Evolutionary conservation across 2,888 invertebrate species (phyloP), one percentile per base, ranked within the genome.

Genomic region (Monochamus alternatus): DNA sequence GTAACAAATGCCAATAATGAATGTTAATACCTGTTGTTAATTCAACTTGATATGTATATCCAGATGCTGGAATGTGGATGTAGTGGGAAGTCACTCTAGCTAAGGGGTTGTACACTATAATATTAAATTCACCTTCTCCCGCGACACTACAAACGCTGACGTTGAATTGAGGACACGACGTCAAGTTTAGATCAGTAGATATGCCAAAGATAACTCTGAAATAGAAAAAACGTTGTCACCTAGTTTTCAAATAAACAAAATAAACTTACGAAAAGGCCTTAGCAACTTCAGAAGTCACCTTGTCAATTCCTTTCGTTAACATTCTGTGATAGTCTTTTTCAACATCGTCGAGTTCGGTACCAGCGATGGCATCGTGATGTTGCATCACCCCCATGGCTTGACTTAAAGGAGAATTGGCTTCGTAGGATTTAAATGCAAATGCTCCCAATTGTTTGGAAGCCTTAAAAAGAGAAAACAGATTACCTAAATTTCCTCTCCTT

Each of bases 291-390:
- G 63, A 14, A 10, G 52, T 52, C 2, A 51, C 62, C 14, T 12
- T 52, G 3, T 62, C 47, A 38, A 95, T 77, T n/a, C 76, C 97
- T 8, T 91, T 87, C 68, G 91, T 89, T 9, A 98, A 88, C 51
- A 95, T 87, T 9, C 93, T 89, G 47, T 94, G 93, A 87, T 98
- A 98, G 88, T 98, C 98, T 63, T 93, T 87, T 0, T 97, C 95
- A 0, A 99, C 95, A 87, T 94, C 91, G 87, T 96, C 92, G 86
- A 96, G 94, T 86, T 95, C 95, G 0, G 96, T 96, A 3, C 96
- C 96, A 0, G 96, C 95, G 2, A 97, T 93, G n/a, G 91, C 96
- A 87, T 98, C 97, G 86, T 98, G 98, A 86, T 98, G 97, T 86
- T 98, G 97, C 93, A 95, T 93, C 2, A 95, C 89, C 3, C 94